phyloP scores from a whole-genome alignment of 2,797 vertebrate genomes.

The Thunnus albacares region DNA sequence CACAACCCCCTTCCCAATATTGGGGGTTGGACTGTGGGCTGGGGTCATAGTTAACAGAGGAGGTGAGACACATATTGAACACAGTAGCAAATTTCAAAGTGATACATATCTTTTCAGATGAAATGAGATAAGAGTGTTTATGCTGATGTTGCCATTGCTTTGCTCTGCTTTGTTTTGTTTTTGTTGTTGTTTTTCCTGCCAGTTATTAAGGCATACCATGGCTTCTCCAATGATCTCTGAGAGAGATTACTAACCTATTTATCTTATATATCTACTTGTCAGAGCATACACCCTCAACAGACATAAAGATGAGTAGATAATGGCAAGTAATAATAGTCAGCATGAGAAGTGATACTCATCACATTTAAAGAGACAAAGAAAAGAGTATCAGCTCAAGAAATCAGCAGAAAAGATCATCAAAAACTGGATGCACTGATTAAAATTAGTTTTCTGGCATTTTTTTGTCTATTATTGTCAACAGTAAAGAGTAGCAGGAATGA shows the following conservation, averaged over 20 bases:
- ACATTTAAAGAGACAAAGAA: background rate
- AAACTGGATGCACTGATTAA: background rate
- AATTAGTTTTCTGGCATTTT: background rate
- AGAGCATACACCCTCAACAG: background rate
- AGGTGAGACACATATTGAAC: constrained; percentile 15
- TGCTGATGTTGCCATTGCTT: too few relatives aligned
- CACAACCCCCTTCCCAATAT: background rate
- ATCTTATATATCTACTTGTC: background rate
- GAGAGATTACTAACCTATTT: background rate
- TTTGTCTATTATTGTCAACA: background rate
- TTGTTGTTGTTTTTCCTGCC: background rate
- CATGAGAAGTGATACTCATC: background rate
- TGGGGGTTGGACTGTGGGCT: constrained; percentile 3
- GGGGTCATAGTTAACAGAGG: background rate
- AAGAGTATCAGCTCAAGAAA: background rate
- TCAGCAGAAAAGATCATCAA: background rate
- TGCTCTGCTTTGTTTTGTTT: background rate
- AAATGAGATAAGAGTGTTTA: background rate
- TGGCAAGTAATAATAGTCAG: constrained; percentile 4
- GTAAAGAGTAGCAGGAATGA: too few relatives aligned
- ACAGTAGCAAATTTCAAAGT: background rate
- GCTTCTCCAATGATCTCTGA: background rate
- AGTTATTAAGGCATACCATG: background rate
- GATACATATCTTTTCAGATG: background rate
- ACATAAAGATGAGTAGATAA: constrained; percentile 7